Base-by-base conservation (phyloP, 2,888 invertebrate genomes). In the Oligia latruncula region DNA sequence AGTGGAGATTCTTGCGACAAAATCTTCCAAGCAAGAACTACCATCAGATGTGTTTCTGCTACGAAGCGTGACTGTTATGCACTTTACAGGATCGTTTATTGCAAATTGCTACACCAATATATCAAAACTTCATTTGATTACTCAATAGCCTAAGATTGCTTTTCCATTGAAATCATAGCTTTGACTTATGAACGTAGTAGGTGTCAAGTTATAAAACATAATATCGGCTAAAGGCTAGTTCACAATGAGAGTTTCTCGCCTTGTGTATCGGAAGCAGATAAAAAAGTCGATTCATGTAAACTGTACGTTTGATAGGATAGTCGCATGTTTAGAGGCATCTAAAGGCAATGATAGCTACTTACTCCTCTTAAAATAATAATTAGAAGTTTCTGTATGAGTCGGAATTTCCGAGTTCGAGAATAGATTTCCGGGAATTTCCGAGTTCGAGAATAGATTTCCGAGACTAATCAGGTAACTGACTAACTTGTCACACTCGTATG, bases 141-240 rank as follows among this genome's bases (percentile, higher is more conserved):
- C 76, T 58, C 60, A 73, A 80, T 55, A 70, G 0, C 11, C 35
- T 5, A 46, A 4, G 2, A 43, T 77, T 72, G 71, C 29, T 49
- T 71, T 71, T 17, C 55, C 55, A 81, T 82, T 77, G 40, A 71
- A 67, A 20, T 49, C 17, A 17, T n/a, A 77, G 46, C 29, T 49
- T 52, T 81, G 64, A 77, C 13, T 72, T 77, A 52, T 49, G 29
- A 55, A 13, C 40, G 15, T 62, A 55, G 67, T 68, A 76, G 5
- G 58, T 49, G 58, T 64, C 23, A 72, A n/a, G 40, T 43, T 40
- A 4, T 82, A 62, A 55, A 71, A 71, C 40, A 60, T 66, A 3
- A 60, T 66, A 3, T 40, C 20, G 2, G 20, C 2, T 60, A 46
- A 46, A 29, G 55, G 74, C 20, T 58, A 0, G 17, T 43, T 58